Base-by-base conservation (phyloP, 2,888 invertebrate genomes). In the Drosophila mulleri region DNA sequence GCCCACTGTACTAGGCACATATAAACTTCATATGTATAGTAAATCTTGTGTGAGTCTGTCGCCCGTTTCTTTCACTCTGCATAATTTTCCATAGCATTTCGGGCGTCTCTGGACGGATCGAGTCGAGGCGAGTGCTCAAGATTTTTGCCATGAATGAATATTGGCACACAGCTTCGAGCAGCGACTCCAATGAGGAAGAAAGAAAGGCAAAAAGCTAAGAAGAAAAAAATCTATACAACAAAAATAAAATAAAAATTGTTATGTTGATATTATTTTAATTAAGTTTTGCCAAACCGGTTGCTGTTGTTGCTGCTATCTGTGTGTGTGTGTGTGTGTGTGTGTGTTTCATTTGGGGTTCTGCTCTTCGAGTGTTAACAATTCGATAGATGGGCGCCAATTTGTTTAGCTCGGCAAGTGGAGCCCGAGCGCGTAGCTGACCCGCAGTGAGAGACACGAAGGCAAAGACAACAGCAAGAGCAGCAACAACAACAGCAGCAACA, bases 241-340 rank as follows among this genome's bases (percentile, higher is more conserved):
- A 62, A 66, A 77, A 76, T 64, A 72, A 66, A 80, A 78, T 80
- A 78, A 85, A 90, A 90, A 88, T 90, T 90, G 90, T 87, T 90
- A 87, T 91, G 87, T 83, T 89, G 88, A 83, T 90, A 91, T 91
- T 91, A 90, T 91, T 90, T 90, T 90, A 90, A 90, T 90, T 91
- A 90, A 90, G 90, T 91, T 87, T 86, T 80, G 81, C 85, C 67
- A 72, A 88, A 90, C 91, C 91, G 90, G 90, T 91, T 90, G n/a
- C 8, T 20, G 65, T 41, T 62, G 58, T 32, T n/a, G 48, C 1
- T 63, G 44, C 45, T n/a, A 8, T n/a, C 9, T 23, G 37, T 23
- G 37, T 23, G 56, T 59, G 53, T 23, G 37, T 26, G 56, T 59
- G 56, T 53, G 26, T 39, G 54, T 61, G 72, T 72, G 80, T 78